phyloP scores from a whole-genome alignment of 1,140 invertebrate genomes.

The Lepidurus packardi region DNA sequence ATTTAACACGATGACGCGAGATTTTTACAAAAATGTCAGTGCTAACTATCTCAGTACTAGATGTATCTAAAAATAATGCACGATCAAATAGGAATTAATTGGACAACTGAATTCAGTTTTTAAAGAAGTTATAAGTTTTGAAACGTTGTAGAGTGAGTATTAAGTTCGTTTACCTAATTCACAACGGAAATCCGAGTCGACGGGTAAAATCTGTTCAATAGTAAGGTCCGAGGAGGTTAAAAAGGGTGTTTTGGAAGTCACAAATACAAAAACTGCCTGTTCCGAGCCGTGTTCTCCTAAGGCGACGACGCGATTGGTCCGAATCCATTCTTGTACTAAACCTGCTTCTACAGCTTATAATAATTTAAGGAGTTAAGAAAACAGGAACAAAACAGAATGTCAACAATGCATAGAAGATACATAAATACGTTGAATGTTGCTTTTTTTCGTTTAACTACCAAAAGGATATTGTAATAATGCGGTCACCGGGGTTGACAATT shows the following conservation, averaged over 20 bases:
- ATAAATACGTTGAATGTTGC: slow-evolving; percentile 5
- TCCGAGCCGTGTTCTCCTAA: slow-evolving; percentile 59
- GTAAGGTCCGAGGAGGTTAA: slow-evolving; percentile 61
- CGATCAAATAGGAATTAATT: slow-evolving; percentile 34
- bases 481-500: slow-evolving; percentile 27
- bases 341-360: slow-evolving; percentile 45
- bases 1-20: slow-evolving; percentile 51
- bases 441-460: not conserved
- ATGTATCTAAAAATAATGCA: slow-evolving; percentile 49
- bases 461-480: slow-evolving; percentile 35
- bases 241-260: slow-evolving; percentile 54
- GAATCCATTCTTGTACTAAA: slow-evolving; percentile 53
- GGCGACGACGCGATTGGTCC: slow-evolving; percentile 54
- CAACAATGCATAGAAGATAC: not conserved
- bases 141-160: not conserved
- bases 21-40: slow-evolving; percentile 56
- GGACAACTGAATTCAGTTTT: slow-evolving; percentile 34
- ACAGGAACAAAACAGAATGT: slow-evolving; percentile 9
- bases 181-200: slow-evolving; percentile 67
- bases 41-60: slow-evolving; percentile 48
- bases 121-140: not conserved
- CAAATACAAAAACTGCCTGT: slow-evolving; percentile 59
- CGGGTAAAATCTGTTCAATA: slow-evolving; percentile 65
- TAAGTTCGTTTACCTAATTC: slow-evolving; percentile 56
- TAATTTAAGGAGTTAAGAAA: slow-evolving; percentile 36